Evolutionary conservation across 2,888 invertebrate species (phyloP), one percentile per base, ranked within the genome.

Genomic region (Helicoverpa assulta): DNA sequence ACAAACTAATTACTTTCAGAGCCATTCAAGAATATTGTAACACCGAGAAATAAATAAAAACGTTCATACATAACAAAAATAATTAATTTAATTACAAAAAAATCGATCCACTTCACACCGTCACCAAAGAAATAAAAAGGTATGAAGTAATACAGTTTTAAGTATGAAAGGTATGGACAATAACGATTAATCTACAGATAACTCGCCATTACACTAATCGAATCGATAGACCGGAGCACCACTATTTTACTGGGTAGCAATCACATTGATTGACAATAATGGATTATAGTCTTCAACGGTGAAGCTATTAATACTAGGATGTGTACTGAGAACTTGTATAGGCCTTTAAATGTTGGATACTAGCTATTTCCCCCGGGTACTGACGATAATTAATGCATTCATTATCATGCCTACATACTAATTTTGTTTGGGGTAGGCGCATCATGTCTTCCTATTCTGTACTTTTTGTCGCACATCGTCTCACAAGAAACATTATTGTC

Each of bases 181-280:
- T 75, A 70, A 66, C 73, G 74, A 79, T 75, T 77, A 75, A 77
- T 74, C 65, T 26, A 61, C 33, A 60, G 66, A 82, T 82, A 78
- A 78, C 62, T 76, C 52, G 33, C 83, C 75, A 83, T 82, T 77
- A 81, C 80, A 78, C 66, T 84, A 84, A 85, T 86, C 70, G 76
- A 79, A 75, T 76, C 56, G 74, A 73, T 73, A 64, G 73, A 72
- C 58, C 40, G 62, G 26, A 70, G 59, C 57, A 59, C 70, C 55
- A 81, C 76, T 77, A 73, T 77, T 77, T 79, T 77, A 76, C 70
- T 69, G 61, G 70, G 79, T 70, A 80, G 79, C 75, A 72, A 84
- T 84, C 82, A 84, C 74, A 71, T 69, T 81, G 80, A 87, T 85
- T 80, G 85, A 83, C 82, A 78, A 67, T 84, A 85, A 88, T 85